These are phyloP conservation scores for Leucophenga montana DNA, from an alignment of 2,888 invertebrate species.

Conservation along the genomic window DNA sequence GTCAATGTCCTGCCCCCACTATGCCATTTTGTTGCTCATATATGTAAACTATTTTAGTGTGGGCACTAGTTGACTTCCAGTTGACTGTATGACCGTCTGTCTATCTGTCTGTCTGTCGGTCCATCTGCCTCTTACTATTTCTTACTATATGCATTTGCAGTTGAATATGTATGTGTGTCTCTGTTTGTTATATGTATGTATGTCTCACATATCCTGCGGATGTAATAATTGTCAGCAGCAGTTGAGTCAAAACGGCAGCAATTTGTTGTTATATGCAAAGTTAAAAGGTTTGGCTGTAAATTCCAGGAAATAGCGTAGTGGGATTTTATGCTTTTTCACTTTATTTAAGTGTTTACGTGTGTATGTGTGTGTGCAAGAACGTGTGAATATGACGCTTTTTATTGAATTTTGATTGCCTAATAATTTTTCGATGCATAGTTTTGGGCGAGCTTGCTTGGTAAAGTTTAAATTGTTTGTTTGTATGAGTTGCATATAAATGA, in stretches of 20 bases:
- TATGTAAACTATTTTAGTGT: constrained; percentile 22
- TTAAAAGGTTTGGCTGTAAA: constrained; percentile 23
- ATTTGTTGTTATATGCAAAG: constrained; percentile 33
- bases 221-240: constrained; percentile 66
- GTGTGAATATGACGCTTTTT: constrained; percentile 13
- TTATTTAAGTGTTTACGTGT: constrained; percentile 19
- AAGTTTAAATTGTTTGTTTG: too few species aligned
- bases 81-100: too few species aligned
- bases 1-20: constrained; percentile 9
- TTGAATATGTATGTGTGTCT: constrained; percentile 33
- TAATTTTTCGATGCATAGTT: not conserved
- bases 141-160: not conserved
- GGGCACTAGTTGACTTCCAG: constrained; percentile 15
- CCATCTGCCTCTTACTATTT: constrained; percentile 29
- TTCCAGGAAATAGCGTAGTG: constrained; percentile 24
- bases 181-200: constrained; percentile 31
- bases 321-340: constrained; percentile 21
- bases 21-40: not conserved
- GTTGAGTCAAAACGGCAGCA: constrained; percentile 51
- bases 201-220: constrained; percentile 53
- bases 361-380: not conserved
- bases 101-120: too few species aligned
- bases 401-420: constrained; percentile 19
- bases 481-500: too few species aligned
- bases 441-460: not conserved